These are phyloP conservation scores for Oxyteleia sp. DNA, from an alignment of 2,888 invertebrate species.

Conservation along the genomic window DNA sequence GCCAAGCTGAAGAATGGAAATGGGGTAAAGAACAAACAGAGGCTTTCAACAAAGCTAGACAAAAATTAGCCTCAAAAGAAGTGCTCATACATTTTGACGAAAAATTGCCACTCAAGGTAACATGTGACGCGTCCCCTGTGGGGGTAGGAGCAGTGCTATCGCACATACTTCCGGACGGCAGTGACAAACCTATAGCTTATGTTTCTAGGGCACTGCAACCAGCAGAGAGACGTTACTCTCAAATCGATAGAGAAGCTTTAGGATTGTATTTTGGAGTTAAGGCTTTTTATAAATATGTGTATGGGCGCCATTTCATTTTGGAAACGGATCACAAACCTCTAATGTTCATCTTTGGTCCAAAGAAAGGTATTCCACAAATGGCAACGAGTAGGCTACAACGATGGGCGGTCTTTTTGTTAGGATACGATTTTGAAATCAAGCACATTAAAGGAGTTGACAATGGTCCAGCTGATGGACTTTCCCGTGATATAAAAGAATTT, in stretches of 20 bases:
- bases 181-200: conserved; percentile 5
- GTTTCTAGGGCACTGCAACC: not conserved
- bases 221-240: conserved; percentile 21
- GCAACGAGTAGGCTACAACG: conserved; percentile 17
- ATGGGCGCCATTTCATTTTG: conserved; percentile 19
- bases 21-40: conserved; percentile 21
- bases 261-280: conserved; percentile 25
- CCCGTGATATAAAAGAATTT: not conserved
- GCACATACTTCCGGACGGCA: not conserved
- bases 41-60: conserved; percentile 20
- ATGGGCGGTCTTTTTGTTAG: conserved; percentile 22
- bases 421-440: conserved; percentile 13
- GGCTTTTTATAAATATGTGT: conserved; percentile 20
- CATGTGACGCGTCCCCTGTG: conserved; percentile 37
- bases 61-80: conserved; percentile 12
- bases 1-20: not conserved
- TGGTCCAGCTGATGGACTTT: conserved; percentile 19
- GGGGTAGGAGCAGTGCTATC: conserved; percentile 18
- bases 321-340: conserved; percentile 28
- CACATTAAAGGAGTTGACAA: conserved; percentile 20
- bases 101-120: conserved; percentile 28
- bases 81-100: conserved; percentile 65
- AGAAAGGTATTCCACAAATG: conserved; percentile 18
- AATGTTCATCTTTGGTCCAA: conserved; percentile 11
- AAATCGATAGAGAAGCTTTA: conserved; percentile 25